Percentiles rank a stretch among this genome's conserved stretches.
phyloP scores from a whole-genome alignment of 2,797 vertebrate species.

The Halcyon badia region DNA sequence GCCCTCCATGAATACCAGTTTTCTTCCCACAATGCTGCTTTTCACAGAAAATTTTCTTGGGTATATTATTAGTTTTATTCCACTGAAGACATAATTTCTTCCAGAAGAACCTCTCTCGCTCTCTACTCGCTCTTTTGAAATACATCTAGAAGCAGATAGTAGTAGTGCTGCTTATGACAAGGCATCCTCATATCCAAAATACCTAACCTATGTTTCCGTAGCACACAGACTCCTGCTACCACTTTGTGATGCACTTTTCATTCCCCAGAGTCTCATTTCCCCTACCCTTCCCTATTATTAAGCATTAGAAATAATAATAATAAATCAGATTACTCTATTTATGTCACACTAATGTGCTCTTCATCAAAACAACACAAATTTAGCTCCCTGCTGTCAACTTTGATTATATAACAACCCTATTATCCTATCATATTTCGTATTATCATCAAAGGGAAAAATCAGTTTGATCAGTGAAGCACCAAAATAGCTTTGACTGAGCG shows the following conservation, averaged over 20 bases:
- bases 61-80: neutral
- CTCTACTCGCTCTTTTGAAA: accelerated
- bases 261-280: conserved; percentile 62
- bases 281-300: conserved; percentile 61
- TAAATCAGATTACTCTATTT: conserved; percentile 77
- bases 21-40: neutral
- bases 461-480: conserved; percentile 71
- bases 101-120: neutral
- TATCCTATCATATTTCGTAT: conserved; percentile 69
- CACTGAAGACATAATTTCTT: neutral
- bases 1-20: neutral
- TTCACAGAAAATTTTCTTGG: neutral
- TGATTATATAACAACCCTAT: conserved; percentile 71
- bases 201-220: neutral
- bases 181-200: neutral
- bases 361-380: conserved; percentile 75
- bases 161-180: neutral
- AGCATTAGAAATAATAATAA: conserved; percentile 75
- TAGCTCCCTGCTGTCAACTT: conserved; percentile 70
- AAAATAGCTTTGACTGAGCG: conserved; percentile 64
- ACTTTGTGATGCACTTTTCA: conserved; percentile 36
- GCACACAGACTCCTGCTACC: neutral
- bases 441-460: conserved; percentile 70
- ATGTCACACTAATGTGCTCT: conserved; percentile 67
- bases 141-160: neutral